Base-by-base conservation (phyloP, 2,888 invertebrate genomes). In the Pheosia gnoma region DNA sequence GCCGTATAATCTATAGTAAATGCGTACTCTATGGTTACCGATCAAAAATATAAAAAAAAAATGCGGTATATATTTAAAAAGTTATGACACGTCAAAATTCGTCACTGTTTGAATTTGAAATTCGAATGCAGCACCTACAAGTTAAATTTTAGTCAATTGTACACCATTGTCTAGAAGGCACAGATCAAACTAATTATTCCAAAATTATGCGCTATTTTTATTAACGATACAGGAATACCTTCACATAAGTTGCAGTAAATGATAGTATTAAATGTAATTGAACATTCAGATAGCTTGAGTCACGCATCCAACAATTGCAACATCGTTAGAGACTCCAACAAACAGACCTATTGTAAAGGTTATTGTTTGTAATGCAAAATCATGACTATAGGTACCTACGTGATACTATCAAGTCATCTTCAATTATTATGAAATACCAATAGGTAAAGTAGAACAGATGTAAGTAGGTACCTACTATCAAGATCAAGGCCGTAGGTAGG, bases 241-340 rank as follows among this genome's bases (percentile, higher is more conserved):
- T 54, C 55, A 52, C 55, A 62, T 66, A 59, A 52, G 10, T 61
- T 61, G 58, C 51, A 61, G 57, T 63, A 68, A 65, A 65, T 49
- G 51, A 67, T 63, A 61, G 61, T 69, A 68, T 68, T 68, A 63
- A 70, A 65, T 60, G 13, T 63, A 69, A 68, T 59, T 68, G 65
- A 63, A 60, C 63, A 65, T 65, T 74, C 73, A 72, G 70, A 63
- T 66, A 68, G 58, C 70, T 63, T 66, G 67, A 77, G 70, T 75
- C 78, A 77, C 78, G 78, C 72, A 58, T 66, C 67, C 65, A 60
- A 57, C 52, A 53, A 63, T 80, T 80, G 66, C 78, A 71, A 76
- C 77, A 79, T 63, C 58, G 59, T 53, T 49, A 65, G 67, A 64
- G 78, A 78, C 74, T 62, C 68, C 64, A 66, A 47, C 62, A 37